Evolutionary conservation across 1,140 invertebrate species (phyloP), one percentile per base, ranked within the genome.

Genomic region (Drosophila lacteicornis): DNA sequence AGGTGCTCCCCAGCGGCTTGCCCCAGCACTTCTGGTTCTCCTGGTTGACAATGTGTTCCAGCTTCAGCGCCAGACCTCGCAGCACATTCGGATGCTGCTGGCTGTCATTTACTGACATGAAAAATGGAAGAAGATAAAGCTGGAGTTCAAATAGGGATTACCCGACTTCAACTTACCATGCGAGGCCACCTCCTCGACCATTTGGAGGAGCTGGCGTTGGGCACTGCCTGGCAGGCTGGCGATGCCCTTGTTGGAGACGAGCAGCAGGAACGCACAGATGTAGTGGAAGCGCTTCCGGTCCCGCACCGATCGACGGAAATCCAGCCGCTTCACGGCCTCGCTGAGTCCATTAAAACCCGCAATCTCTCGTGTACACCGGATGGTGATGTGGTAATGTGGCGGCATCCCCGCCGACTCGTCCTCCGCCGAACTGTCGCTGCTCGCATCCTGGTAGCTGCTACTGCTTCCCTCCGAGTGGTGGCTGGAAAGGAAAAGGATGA

Each of bases 251-350:
- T 96, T 96, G 49, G 96, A 96, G 38, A 99, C 96, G 45, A 99
- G 94, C 33, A 99, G 94, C 59, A 99, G 93, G 40, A 99, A 94
- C 80, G 98, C 98, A 87, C 97, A 98, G 80, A 99, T 98, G 93
- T 99, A 99, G 93, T 99, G 98, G 93, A 99, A 99, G 58, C 98
- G 94, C 57, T 98, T 95, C 15, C 97, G 97, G 93, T 99, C 98
- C 61, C 96, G 96, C 36, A 99, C 98, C 4, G 98, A 98, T 68
- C 97, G 97, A 60, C 97, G 95, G 94, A 99, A 98, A 93, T 99
- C 98, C 45, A 99, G 93, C 65, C 97, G 95, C 88, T 98, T 97
- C 17, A 99, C 96, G 2, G 98, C 98, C 93, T 99, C 99, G 82
- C 97, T 97, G 42, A 99, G 94, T 51, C 97, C 98, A 92, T 99